A percentile compares a stretch with the other conserved stretches of the same genome.
phyloP scores from a whole-genome alignment of 2,797 vertebrate genomes.

The Lerista edwardsae region DNA sequence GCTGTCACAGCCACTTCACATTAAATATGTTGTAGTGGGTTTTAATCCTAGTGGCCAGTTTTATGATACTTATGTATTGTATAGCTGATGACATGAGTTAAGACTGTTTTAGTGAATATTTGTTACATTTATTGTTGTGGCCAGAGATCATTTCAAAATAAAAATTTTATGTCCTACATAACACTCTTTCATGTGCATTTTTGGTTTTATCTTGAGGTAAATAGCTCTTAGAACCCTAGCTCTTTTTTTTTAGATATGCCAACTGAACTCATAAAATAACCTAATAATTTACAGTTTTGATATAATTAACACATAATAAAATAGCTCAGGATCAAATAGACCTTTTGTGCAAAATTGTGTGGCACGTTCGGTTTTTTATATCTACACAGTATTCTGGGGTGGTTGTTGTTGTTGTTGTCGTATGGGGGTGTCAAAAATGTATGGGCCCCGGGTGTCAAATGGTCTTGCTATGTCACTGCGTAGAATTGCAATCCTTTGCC shows the following conservation, averaged over 20 bases:
- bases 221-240: slow-evolving; percentile 22
- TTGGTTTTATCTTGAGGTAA: slow-evolving; percentile 3
- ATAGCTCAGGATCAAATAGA: no score
- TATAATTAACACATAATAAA: neutral
- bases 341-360: neutral
- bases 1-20: slow-evolving; percentile 87
- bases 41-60: slow-evolving; percentile 91
- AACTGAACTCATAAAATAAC: neutral
- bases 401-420: no score
- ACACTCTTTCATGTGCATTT: slow-evolving; percentile 68
- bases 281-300: neutral
- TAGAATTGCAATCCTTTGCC: no score
- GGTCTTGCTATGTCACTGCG: no score
- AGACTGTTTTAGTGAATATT: slow-evolving; percentile 95
- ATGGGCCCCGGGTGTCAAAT: no score
- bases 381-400: no score
- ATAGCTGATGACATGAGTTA: slow-evolving; percentile 91
- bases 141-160: slow-evolving; percentile 92
- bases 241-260: neutral
- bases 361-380: neutral
- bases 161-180: slow-evolving; percentile 85
- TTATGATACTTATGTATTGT: slow-evolving; percentile 96
- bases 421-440: no score
- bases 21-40: slow-evolving; percentile 84
- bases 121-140: slow-evolving; percentile 99